These are phyloP conservation scores for Struthio camelus DNA, from an alignment of 2,113 vertebrate species.

Conservation along the genomic window DNA sequence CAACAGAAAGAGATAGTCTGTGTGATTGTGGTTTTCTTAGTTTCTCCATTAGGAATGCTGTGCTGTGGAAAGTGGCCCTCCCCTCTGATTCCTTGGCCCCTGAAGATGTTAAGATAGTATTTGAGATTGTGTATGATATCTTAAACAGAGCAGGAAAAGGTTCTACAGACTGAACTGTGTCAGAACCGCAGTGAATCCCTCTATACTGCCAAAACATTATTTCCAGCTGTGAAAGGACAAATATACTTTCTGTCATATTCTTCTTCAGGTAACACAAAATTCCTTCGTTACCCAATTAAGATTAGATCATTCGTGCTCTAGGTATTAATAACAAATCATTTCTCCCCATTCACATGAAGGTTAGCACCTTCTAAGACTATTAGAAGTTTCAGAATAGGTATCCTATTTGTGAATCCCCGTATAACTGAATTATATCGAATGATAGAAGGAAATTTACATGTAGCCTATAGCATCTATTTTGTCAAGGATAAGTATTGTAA, in stretches of 20 bases:
- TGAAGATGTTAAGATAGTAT: not conserved
- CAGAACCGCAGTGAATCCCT: not conserved
- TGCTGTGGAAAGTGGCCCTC: not conserved
- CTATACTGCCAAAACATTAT: not conserved
- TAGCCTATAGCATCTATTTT: not conserved
- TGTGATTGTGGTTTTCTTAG: not conserved
- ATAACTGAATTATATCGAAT: not conserved
- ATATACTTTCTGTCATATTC: not conserved
- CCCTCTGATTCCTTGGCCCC: not conserved
- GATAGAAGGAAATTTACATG: not conserved
- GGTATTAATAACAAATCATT: not conserved
- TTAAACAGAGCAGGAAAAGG: not conserved
- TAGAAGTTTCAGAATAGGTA: not conserved
- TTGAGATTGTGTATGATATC: not conserved
- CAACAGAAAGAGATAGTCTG: not conserved
- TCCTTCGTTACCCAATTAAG: not conserved
- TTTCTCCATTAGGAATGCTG: not conserved
- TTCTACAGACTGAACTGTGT: not conserved
- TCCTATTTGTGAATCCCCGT: not conserved
- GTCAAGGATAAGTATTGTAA: not conserved
- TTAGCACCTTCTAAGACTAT: not conserved
- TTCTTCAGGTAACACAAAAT: not conserved
- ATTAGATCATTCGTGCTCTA: not conserved
- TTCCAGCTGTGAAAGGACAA: not conserved
- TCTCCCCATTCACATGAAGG: not conserved